Evolutionary conservation across 2,113 vertebrate species (phyloP).

Genomic region (Holacanthus passer): DNA sequence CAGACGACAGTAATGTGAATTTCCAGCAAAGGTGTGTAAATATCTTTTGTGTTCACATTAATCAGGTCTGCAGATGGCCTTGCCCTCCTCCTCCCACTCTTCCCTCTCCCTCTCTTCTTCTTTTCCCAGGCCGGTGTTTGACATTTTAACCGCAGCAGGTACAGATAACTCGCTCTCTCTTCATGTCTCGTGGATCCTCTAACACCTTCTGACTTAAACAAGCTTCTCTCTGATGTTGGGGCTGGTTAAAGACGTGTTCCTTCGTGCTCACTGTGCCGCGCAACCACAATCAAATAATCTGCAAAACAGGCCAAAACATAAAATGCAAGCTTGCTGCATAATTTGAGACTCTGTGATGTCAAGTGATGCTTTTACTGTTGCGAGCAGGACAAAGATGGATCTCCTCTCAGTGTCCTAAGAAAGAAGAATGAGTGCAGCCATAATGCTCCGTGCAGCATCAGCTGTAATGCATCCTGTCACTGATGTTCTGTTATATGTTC

Average conservation of each 20-base stretch:
- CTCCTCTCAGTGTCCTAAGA: constrained; percentile 30
- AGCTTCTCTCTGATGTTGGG: constrained; percentile 32
- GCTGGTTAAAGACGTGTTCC: neutral
- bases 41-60: constrained; percentile 21
- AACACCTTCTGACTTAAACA: constrained; percentile 33
- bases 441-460: constrained; percentile 23
- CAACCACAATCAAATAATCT: constrained; percentile 36
- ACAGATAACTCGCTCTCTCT: constrained; percentile 24
- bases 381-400: constrained; percentile 41
- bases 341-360: constrained; percentile 34
- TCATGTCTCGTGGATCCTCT: constrained; percentile 36
- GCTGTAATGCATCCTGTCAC: constrained; percentile 63
- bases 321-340: constrained; percentile 26
- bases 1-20: constrained; percentile 9
- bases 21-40: constrained; percentile 27
- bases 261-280: neutral
- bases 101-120: neutral
- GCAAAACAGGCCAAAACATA: constrained; percentile 5
- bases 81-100: neutral
- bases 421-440: constrained; percentile 40
- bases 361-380: constrained; percentile 35
- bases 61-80: constrained; percentile 21
- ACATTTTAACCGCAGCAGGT: constrained; percentile 66
- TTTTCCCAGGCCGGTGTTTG: constrained; percentile 50
- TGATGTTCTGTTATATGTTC: constrained; percentile 49